Percentiles rank a stretch among this genome's conserved stretches.
Evolutionary conservation across 2,888 invertebrate species (phyloP).

Genomic region (Drosophila setosimentum): DNA sequence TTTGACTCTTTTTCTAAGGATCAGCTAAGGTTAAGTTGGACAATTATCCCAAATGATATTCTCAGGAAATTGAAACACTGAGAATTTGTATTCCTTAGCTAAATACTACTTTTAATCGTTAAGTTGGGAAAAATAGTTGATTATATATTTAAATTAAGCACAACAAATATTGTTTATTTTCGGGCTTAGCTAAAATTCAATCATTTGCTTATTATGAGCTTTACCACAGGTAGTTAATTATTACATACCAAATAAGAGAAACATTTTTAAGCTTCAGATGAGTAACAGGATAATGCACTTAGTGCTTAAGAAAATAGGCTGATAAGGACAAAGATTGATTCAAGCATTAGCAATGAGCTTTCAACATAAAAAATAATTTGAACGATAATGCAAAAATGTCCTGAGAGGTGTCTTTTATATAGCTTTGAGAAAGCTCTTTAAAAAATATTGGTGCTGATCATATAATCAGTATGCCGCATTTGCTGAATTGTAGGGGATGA

Average conservation of each 20-base stretch:
- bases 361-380: neutral
- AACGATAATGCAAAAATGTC: neutral
- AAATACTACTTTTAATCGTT: neutral
- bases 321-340: neutral
- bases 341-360: neutral
- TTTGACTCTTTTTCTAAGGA: neutral
- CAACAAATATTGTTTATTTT: neutral
- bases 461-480: conserved; percentile 20
- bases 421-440: neutral
- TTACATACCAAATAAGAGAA: fast-evolving
- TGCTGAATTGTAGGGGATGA: conserved; percentile 40
- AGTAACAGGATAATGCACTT: neutral
- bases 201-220: neutral
- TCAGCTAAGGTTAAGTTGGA: neutral
- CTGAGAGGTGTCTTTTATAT: neutral
- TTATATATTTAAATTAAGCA: neutral
- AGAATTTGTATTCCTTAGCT: neutral
- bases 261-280: neutral
- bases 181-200: neutral
- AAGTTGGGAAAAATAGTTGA: neutral
- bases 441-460: neutral
- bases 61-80: neutral
- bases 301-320: neutral
- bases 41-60: neutral
- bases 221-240: neutral